Conservation (phyloP, 2,888 invertebrate species). For the Didymodactylos carnosus region DNA sequence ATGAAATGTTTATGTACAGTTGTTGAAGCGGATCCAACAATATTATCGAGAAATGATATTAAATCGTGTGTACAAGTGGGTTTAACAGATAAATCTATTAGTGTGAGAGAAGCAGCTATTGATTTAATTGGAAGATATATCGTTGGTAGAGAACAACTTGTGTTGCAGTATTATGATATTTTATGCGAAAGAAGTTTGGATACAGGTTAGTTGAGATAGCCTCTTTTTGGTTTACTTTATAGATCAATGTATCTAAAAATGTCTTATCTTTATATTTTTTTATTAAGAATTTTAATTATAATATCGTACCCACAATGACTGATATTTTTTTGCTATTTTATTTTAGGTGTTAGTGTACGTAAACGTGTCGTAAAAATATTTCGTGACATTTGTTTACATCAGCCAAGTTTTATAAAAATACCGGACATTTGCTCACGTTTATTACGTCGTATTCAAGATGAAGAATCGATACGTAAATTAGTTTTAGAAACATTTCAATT, state of each 20-base stretch:
- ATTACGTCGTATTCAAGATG: conserved; percentile 90
- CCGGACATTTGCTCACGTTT: conserved; percentile 97
- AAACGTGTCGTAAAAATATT: conserved; percentile 96
- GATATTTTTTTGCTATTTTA: conserved; percentile 12
- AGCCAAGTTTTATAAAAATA: conserved; percentile 82
- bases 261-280: too few species aligned
- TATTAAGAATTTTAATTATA: too few species aligned
- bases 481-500: conserved; percentile 74
- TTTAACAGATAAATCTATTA: conserved; percentile 89
- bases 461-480: conserved; percentile 48
- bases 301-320: too few species aligned
- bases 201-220: conserved; percentile 51
- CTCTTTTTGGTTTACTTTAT: too few species aligned
- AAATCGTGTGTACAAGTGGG: conserved; percentile 60
- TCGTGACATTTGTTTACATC: conserved; percentile 90
- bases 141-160: conserved; percentile 77
- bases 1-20: conserved; percentile 97
- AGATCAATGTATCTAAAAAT: too few species aligned
- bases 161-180: conserved; percentile 89
- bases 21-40: conserved; percentile 76
- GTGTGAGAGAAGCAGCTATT: conserved; percentile 91
- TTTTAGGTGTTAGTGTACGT: conserved; percentile 71
- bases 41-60: conserved; percentile 33
- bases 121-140: conserved; percentile 97
- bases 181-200: conserved; percentile 33